Base-by-base conservation (phyloP, 1,140 invertebrate genomes). In the Diabrotica undecimpunctata region DNA sequence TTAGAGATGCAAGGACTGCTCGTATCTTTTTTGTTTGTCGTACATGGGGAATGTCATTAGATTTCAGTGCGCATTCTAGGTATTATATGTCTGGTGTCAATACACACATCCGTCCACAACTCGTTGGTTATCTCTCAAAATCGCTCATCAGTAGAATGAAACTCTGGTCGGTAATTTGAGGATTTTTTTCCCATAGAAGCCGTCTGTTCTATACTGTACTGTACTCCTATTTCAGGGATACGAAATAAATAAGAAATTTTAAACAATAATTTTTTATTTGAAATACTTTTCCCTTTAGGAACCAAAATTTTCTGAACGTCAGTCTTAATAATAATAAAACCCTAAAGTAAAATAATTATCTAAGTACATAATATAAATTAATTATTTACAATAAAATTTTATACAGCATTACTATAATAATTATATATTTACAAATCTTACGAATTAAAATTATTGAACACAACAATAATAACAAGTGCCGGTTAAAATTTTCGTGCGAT, bases 271-370 rank as follows among this genome's bases (percentile, higher is more conserved):
- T 73, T 74, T 76, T 76, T 70, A 71, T 75, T 73, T 76, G 67
- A 72, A 75, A 76, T 74, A 74, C 71, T 75, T 74, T 72, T 72
- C 72, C 73, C 60, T 68, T 72, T 75, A 75, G 75, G 74, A 76
- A 75, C 75, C 70, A 75, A 76, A 76, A 74, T 25, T 76, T 76
- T 75, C 68, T 75, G 68, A 70, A 75, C 69, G 71, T 76, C 75
- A 76, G 75, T 76, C 75, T 76, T 75, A 76, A 76, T 76, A 75
- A 75, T 75, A 75, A 75, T 72, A 74, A 76, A 74, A 75, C 68
- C 71, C 72, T 72, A 74, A 56, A 72, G 72, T 74, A 74, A 72
- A 72, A 72, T 71, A 70, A 71, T 66, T 67, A 73, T 67, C 69
- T 76, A 76, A 74, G 73, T 76, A 76, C 74, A 71, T 62, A 76